Conservation (phyloP, 2,888 invertebrate species). For the Rugalucina vietnamica region DNA sequence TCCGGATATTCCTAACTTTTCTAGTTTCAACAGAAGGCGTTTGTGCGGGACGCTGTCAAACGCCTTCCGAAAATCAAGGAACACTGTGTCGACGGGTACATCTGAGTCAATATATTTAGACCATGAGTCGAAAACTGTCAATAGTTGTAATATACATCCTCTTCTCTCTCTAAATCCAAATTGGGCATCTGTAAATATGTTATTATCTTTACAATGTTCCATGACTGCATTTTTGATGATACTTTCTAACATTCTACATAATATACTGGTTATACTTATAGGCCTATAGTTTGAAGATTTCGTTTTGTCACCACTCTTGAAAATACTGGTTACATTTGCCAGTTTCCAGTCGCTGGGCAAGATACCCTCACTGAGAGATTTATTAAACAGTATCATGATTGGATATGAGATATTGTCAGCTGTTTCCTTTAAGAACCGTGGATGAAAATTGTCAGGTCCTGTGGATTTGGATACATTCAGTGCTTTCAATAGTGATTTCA, state of each 20-base stretch:
- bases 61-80: slow-evolving; percentile 10
- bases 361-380: neutral
- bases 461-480: neutral
- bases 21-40: neutral
- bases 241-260: neutral
- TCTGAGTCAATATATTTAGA: neutral
- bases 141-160: slow-evolving; percentile 15
- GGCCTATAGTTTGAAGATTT: slow-evolving; percentile 6
- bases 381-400: neutral
- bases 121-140: slow-evolving; percentile 1
- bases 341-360: neutral
- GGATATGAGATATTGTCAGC: neutral
- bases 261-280: neutral
- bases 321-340: slow-evolving; percentile 8
- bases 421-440: neutral
- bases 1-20: neutral
- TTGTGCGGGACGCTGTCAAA: slow-evolving; percentile 22
- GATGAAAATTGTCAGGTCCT: neutral
- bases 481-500: neutral
- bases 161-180: slow-evolving; percentile 13
- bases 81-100: neutral
- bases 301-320: slow-evolving; percentile 5
- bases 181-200: neutral
- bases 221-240: neutral
- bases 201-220: neutral